A percentile compares a stretch with the other conserved stretches of the same genome.
phyloP scores from a whole-genome alignment of 2,113 vertebrate species.

The Oryzias celebensis region DNA sequence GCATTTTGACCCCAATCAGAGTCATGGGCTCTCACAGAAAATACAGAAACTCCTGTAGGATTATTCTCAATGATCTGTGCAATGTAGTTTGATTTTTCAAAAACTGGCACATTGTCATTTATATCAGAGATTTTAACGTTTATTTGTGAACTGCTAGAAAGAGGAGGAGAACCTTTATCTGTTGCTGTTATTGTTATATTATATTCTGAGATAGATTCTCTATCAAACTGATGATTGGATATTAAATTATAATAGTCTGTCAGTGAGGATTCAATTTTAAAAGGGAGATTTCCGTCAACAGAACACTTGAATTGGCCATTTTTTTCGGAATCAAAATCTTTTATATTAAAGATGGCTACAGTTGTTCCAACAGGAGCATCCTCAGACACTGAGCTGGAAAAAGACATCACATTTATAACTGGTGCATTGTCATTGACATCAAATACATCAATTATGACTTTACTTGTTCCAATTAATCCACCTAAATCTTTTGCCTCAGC shows the following conservation, averaged over 20 bases:
- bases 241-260: constrained; percentile 57
- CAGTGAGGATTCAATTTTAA: constrained; percentile 51
- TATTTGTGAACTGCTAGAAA: constrained; percentile 34
- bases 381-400: constrained; percentile 12
- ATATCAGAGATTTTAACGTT: constrained; percentile 60
- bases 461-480: constrained; percentile 46
- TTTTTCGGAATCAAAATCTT: constrained; percentile 51
- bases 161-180: constrained; percentile 48
- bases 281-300: constrained; percentile 37
- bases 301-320: constrained; percentile 51
- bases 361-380: constrained; percentile 14
- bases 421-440: constrained; percentile 63
- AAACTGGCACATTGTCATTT: constrained; percentile 67
- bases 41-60: constrained; percentile 44
- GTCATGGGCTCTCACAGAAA: constrained; percentile 35
- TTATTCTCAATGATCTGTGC: constrained; percentile 63
- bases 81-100: constrained; percentile 27
- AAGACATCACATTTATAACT: constrained; percentile 22
- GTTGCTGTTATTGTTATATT: constrained; percentile 54
- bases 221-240: constrained; percentile 42
- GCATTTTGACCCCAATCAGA: constrained; percentile 55
- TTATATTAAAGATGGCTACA: constrained; percentile 53
- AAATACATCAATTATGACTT: constrained; percentile 54
- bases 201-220: constrained; percentile 48
- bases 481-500: constrained; percentile 61